A percentile compares a stretch with the other conserved stretches of the same genome.
Evolutionary conservation across 2,113 vertebrate genomes (phyloP).

Genomic region (Polypterus senegalus): DNA sequence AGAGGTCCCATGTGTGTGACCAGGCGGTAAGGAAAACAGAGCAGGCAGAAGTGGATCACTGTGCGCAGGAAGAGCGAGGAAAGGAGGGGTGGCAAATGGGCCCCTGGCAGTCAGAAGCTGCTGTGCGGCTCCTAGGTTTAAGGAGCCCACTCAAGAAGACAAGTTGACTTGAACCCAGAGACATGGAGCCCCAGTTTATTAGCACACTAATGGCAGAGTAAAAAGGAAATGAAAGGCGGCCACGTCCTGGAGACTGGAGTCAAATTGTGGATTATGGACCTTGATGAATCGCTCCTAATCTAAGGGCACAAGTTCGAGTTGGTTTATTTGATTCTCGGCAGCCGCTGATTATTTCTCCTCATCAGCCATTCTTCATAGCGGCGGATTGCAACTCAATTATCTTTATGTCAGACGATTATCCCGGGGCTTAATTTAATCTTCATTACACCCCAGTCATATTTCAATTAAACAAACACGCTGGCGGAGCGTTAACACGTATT

Average conservation of each 20-base stretch:
- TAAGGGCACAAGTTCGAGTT: constrained; percentile 53
- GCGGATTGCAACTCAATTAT: constrained; percentile 81
- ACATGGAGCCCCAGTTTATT: too few relatives aligned
- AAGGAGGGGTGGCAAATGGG: too few relatives aligned
- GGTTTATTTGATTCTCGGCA: constrained; percentile 40
- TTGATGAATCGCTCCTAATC: constrained; percentile 68
- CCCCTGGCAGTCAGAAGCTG: too few relatives aligned
- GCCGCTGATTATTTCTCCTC: constrained; percentile 50
- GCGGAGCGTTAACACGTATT: constrained; percentile 69
- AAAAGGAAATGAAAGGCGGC: too few relatives aligned
- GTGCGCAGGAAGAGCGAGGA: too few relatives aligned
- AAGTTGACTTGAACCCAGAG: too few relatives aligned
- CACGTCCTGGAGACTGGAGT: constrained; percentile 27
- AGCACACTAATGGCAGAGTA: too few relatives aligned
- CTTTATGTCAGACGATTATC: constrained; percentile 82
- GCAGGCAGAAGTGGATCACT: too few relatives aligned
- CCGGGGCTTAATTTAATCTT: constrained; percentile 78
- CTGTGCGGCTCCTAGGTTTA: too few relatives aligned
- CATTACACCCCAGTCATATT: constrained; percentile 78
- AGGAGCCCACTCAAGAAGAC: too few relatives aligned
- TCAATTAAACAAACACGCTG: constrained; percentile 71
- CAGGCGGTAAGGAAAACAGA: too few relatives aligned
- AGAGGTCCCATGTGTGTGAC: too few relatives aligned
- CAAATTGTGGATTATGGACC: constrained; percentile 52
- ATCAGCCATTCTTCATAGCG: constrained; percentile 51